A percentile compares a stretch with the other conserved stretches of the same genome.
phyloP scores from a whole-genome alignment of 2,113 vertebrate species.

The Ophiodon elongatus region DNA sequence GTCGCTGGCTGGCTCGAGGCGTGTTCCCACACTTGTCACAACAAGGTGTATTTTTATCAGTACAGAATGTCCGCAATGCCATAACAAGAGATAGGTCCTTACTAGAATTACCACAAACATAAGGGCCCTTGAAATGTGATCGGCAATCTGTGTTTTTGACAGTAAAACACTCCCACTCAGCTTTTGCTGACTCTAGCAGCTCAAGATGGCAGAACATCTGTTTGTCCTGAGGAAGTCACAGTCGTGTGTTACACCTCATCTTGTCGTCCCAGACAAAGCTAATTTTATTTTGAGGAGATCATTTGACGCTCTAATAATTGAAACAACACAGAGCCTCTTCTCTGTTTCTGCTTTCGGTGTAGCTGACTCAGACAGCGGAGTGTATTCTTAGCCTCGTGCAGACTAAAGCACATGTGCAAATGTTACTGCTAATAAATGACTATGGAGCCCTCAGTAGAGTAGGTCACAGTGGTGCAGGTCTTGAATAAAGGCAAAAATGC shows the following conservation, averaged over 20 bases:
- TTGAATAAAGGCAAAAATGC: neutral
- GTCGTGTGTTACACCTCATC: conserved; percentile 21
- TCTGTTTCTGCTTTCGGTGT: conserved; percentile 53
- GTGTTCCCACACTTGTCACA: conserved; percentile 66
- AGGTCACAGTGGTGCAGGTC: neutral
- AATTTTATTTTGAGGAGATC: conserved; percentile 50
- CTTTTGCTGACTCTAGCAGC: conserved; percentile 37
- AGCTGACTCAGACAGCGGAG: conserved; percentile 57
- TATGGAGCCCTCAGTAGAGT: neutral
- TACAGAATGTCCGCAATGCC: conserved; percentile 68
- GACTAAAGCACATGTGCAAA: conserved; percentile 35
- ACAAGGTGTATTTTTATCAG: conserved; percentile 78
- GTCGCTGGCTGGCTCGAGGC: conserved; percentile 48
- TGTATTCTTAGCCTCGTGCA: conserved; percentile 55
- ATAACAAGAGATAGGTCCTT: conserved; percentile 65
- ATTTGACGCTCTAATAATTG: conserved; percentile 59
- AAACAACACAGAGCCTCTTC: conserved; percentile 47
- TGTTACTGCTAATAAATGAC: conserved; percentile 33
- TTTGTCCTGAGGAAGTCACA: conserved; percentile 50
- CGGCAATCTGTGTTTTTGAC: conserved; percentile 49
- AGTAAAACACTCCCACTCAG: conserved; percentile 8
- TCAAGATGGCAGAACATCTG: conserved; percentile 38
- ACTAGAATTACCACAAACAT: conserved; percentile 76
- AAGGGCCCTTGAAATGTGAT: conserved; percentile 65
- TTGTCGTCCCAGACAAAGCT: conserved; percentile 24